Percentiles rank a stretch among this genome's conserved stretches.
Evolutionary conservation across 2,888 invertebrate genomes (phyloP).

Genomic region (Poecilobothrus nobilitatus): DNA sequence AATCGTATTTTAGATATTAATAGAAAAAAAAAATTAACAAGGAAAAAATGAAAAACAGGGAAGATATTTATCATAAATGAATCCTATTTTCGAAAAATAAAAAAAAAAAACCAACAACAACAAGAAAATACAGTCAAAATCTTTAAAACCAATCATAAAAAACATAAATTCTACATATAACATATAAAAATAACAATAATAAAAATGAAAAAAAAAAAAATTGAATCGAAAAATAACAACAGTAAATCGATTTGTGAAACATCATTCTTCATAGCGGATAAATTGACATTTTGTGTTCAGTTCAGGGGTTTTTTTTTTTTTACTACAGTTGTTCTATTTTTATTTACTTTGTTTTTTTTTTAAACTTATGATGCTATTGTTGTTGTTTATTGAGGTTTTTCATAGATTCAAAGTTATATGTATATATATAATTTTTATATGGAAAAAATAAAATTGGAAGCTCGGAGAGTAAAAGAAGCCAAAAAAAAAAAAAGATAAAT

Average conservation of each 20-base stretch:
- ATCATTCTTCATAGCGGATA: background rate
- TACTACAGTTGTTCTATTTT: background rate
- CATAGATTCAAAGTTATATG: too few species aligned
- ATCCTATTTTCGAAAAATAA: background rate
- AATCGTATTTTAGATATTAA: background rate
- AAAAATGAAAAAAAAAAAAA: too few species aligned
- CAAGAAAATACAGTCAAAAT: background rate
- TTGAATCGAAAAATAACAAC: too few species aligned
- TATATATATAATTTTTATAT: too few species aligned
- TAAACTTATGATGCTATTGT: background rate
- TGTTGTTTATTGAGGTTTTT: background rate
- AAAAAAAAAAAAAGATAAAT: background rate
- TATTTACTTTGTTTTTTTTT: background rate
- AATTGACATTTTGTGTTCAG: conserved; percentile 3
- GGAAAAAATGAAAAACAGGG: background rate
- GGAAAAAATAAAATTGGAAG: too few species aligned
- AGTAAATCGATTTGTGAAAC: background rate
- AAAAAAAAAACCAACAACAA: too few species aligned
- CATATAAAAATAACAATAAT: too few species aligned
- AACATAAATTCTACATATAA: background rate
- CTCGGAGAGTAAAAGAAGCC: too few species aligned
- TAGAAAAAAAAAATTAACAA: background rate
- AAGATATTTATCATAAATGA: conserved; percentile 1
- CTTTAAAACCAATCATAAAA: conserved; percentile 3
- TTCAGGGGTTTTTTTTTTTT: background rate